Evolutionary conservation across 2,888 invertebrate genomes (phyloP), one percentile per base, ranked within the genome.

Genomic region (Myopa tessellatipennis): DNA sequence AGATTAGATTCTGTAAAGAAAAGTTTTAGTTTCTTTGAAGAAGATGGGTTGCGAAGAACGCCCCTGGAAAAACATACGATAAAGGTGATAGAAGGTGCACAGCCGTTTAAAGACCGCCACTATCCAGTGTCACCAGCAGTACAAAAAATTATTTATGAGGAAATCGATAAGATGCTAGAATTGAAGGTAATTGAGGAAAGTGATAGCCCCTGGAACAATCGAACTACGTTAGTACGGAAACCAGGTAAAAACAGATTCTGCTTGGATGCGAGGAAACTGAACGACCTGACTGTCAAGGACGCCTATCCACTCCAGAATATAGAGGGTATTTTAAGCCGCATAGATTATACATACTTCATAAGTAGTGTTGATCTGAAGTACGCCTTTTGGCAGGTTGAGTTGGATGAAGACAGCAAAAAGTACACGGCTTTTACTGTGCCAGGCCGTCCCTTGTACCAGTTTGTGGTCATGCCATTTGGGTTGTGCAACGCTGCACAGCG

Each of bases 181-280:
- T 26, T 78, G 18, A 52, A 52, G 6, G 77, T 74, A 4, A 77
- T 77, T 5, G 77, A 77, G 55, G 55, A 61, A n/a, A 74, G 77
- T 18, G 74, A 77, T 16, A 77, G 77, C 40, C 74, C 77, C 0
- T 77, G 74, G 77, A 74, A 67, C 26, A n/a, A 70, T 16, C n/a
- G 70, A 7, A 52, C 55, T 26, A 71, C 71, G 5, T 14, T 71
- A 14, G 71, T 71, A 0, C 40, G 74, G 45, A 77, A 78, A 40
- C 70, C 74, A 26, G 77, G 65, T 0, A 78, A 78, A 38, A 74
- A 74, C 38, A 18, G 77, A 4, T 70, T 78, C 7, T 78, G 77
- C 40, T 34, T 77, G 4, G 74, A 78, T 38, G 77, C 77, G 1
- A 14, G 70, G 10, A 61, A 63, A 63, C 60, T 65, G 38, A 76